Conservation (phyloP, 2,888 invertebrate genomes). For the Lasioglossum malachurum region DNA sequence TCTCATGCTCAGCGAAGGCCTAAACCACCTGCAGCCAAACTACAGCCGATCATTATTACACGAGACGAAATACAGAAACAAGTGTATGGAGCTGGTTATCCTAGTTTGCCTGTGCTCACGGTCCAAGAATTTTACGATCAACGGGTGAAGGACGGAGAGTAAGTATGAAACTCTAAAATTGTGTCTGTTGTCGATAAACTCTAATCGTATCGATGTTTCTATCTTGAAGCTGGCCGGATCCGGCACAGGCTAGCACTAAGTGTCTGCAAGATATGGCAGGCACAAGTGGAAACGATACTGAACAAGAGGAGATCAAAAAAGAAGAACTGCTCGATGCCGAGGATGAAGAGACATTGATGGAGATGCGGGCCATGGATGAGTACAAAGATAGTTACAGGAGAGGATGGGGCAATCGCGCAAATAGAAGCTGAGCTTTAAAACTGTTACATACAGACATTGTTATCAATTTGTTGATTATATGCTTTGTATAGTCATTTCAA, state of each 20-base stretch:
- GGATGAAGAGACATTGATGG: slow-evolving; percentile 89
- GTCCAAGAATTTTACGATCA: slow-evolving; percentile 98
- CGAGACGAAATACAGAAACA: slow-evolving; percentile 95
- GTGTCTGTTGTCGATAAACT: background rate
- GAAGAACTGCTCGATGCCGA: slow-evolving; percentile 90
- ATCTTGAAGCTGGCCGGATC: slow-evolving; percentile 78
- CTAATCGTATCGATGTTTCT: background rate
- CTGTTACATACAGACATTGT: background rate
- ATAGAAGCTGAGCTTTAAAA: slow-evolving; percentile 88
- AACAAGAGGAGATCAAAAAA: slow-evolving; percentile 86
- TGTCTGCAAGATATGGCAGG: slow-evolving; percentile 72
- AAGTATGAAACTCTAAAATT: slow-evolving; percentile 79
- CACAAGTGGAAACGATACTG: slow-evolving; percentile 44
- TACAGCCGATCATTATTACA: slow-evolving; percentile 95
- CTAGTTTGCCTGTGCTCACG: slow-evolving; percentile 95
- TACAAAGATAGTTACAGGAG: slow-evolving; percentile 95
- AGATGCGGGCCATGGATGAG: slow-evolving; percentile 92
- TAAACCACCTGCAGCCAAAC: slow-evolving; percentile 83
- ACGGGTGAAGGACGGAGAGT: slow-evolving; percentile 91
- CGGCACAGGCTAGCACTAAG: slow-evolving; percentile 70
- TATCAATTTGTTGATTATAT: background rate
- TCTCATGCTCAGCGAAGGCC: slow-evolving; percentile 71
- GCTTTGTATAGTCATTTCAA: background rate
- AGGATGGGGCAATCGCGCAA: slow-evolving; percentile 94
- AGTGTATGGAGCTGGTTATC: slow-evolving; percentile 97